Conservation (phyloP, 1,140 invertebrate species). For the Zaprionus capensis region DNA sequence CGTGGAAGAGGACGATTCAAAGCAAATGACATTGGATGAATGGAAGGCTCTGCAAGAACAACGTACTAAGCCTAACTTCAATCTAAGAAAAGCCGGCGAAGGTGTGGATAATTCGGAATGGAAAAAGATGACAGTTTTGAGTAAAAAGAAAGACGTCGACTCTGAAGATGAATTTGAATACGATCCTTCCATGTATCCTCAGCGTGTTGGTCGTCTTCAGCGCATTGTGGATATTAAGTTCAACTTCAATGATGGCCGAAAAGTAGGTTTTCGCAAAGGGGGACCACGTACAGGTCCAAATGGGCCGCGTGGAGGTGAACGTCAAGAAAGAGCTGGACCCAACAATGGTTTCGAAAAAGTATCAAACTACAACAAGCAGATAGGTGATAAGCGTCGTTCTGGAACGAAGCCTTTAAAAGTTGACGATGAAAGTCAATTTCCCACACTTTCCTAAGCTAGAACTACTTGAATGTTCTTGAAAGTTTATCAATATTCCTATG, state of each 20-base stretch:
- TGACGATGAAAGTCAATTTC: conserved; percentile 97
- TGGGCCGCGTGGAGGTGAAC: conserved; percentile 77
- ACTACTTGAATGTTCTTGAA: conserved; percentile 16
- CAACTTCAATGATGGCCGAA: conserved; percentile 92
- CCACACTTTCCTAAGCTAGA: conserved; percentile 88
- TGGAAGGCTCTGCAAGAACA: conserved; percentile 92
- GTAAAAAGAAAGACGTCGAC: conserved; percentile 85
- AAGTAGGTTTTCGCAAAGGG: conserved; percentile 86
- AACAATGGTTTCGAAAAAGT: conserved; percentile 67
- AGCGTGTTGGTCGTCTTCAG: conserved; percentile 94
- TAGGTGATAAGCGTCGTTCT: conserved; percentile 60
- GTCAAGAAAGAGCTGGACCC: conserved; percentile 49
- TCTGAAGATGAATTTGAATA: conserved; percentile 88
- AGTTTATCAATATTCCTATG: conserved; percentile 18
- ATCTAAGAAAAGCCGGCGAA: conserved; percentile 95
- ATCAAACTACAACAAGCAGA: conserved; percentile 37
- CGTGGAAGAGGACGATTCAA: conserved; percentile 88
- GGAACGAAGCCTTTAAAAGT: conserved; percentile 87
- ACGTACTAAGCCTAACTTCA: conserved; percentile 92
- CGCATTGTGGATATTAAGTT: conserved; percentile 95
- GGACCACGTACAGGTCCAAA: conserved; percentile 85
- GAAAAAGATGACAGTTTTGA: conserved; percentile 92
- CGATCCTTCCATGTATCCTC: conserved; percentile 92
- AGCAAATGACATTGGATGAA: conserved; percentile 94
- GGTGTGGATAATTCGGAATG: conserved; percentile 95